Evolutionary conservation across 2,113 vertebrate genomes (phyloP).

Genomic region (Ornithorhynchus anatinus): DNA sequence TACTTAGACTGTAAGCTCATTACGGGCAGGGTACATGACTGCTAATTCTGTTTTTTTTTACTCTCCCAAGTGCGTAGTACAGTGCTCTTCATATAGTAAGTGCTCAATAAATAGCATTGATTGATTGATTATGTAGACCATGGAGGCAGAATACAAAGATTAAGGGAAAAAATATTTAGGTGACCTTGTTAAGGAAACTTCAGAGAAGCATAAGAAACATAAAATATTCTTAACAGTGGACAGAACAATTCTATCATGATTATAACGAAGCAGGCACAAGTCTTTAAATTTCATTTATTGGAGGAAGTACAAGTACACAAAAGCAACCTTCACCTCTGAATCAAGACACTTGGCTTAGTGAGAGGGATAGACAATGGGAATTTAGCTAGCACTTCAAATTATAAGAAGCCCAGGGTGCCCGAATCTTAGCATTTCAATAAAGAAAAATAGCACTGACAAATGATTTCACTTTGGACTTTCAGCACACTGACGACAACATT

Average conservation of each 20-base stretch:
- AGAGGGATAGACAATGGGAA: neutral
- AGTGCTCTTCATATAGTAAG: too few species aligned
- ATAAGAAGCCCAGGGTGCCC: neutral
- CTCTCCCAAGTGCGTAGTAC: too few species aligned
- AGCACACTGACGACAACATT: neutral
- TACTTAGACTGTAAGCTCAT: too few species aligned
- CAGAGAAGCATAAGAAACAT: too few species aligned
- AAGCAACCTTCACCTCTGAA: neutral
- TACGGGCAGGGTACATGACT: too few species aligned
- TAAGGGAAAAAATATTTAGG: too few species aligned
- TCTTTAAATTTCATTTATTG: neutral
- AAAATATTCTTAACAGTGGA: too few species aligned
- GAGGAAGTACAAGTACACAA: neutral
- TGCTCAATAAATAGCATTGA: too few species aligned
- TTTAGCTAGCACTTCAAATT: neutral
- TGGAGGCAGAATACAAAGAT: too few species aligned
- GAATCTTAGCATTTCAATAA: neutral
- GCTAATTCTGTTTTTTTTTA: too few species aligned
- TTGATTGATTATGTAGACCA: too few species aligned
- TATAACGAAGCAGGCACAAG: neutral
- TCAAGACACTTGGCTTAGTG: neutral
- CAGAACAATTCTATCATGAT: neutral
- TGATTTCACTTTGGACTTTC: neutral
- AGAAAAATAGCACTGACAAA: neutral
- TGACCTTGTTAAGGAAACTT: too few species aligned